Base-by-base conservation (phyloP, 2,113 vertebrate genomes). In the Oreocharis arfaki region DNA sequence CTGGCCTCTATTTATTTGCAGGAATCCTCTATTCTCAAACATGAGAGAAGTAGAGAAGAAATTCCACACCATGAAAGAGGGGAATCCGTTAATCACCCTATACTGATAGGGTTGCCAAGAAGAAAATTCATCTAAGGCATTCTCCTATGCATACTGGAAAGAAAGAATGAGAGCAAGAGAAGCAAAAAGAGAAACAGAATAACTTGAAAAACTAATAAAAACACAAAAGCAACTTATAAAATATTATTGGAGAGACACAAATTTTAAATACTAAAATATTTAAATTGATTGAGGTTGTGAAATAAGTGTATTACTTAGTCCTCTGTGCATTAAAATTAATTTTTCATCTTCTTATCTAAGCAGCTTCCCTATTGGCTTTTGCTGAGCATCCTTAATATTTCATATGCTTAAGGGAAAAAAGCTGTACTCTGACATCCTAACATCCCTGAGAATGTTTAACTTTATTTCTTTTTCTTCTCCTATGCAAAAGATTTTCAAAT, bases 291-390 rank as follows among this genome's bases (percentile, higher is more conserved):
- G 95, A 97, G 93, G 84, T 96, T 97, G 89, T 96, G 95, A 97
- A 98, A 96, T 93, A 96, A 97, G 87, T 96, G 82, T 97, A 97
- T 97, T 97, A 97, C 87, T 98, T 97, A 97, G 81, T 97, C 95
- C 87, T 94, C 85, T 96, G 96, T 95, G 96, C 93, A 98, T 97
- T 98, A 97, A 97, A 98, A 98, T 98, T 98, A 98, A 97, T 97
- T 98, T 98, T 98, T 98, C 96, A 97, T 98, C 90, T 94, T 93
- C 95, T 97, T 97, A 96, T 97, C 78, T 90, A 97, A 97, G 97
- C 94, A 97, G 80, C 95, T 97, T 97, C 95, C 94, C 84, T 84
- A 98, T 95, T 97, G 97, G 96, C 56, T 97, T 97, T 98, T 44
- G 68, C 95, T 95, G 93, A 97, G 74, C 52, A 77, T 88, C 96